Evolutionary conservation across 1,140 invertebrate species (phyloP).

Genomic region (Neotoxoptera formosana): DNA sequence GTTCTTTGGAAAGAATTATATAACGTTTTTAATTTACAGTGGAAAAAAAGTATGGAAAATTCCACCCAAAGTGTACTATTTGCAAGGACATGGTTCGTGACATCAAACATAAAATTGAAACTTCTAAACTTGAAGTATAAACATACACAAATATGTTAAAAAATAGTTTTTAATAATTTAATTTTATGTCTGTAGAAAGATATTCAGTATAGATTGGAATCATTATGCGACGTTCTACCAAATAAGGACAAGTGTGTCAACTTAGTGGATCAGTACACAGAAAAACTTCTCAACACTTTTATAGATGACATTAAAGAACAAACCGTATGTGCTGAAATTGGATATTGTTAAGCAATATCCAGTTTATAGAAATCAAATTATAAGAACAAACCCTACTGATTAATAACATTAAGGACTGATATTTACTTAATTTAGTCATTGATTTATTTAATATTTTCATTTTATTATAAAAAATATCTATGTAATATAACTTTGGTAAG

Average conservation of each 20-base stretch:
- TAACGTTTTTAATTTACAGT: not conserved
- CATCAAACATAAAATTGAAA: slow-evolving; percentile 44
- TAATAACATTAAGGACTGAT: not conserved
- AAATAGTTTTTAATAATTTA: not conserved
- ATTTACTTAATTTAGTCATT: not conserved
- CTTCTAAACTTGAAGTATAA: slow-evolving; percentile 8
- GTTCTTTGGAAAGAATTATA: not conserved
- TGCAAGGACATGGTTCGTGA: slow-evolving; percentile 32
- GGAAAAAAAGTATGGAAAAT: not conserved
- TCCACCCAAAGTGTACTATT: slow-evolving; percentile 45
- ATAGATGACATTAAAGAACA: slow-evolving; percentile 25
- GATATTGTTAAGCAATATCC: slow-evolving; percentile 9
- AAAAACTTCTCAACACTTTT: slow-evolving; percentile 2
- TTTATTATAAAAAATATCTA: not conserved
- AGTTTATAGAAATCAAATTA: not conserved
- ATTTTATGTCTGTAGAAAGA: not conserved
- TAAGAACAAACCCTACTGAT: not conserved
- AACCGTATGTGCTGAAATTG: slow-evolving; percentile 10
- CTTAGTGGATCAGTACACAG: not conserved
- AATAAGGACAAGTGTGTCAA: not conserved
- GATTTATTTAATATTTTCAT: not conserved
- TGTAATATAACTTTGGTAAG: not conserved
- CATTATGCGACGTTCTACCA: slow-evolving; percentile 3
- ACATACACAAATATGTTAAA: not conserved
- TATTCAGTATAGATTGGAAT: slow-evolving; percentile 18